Conservation (phyloP, 1,140 invertebrate genomes). For the Caenorhabditis remanei region DNA sequence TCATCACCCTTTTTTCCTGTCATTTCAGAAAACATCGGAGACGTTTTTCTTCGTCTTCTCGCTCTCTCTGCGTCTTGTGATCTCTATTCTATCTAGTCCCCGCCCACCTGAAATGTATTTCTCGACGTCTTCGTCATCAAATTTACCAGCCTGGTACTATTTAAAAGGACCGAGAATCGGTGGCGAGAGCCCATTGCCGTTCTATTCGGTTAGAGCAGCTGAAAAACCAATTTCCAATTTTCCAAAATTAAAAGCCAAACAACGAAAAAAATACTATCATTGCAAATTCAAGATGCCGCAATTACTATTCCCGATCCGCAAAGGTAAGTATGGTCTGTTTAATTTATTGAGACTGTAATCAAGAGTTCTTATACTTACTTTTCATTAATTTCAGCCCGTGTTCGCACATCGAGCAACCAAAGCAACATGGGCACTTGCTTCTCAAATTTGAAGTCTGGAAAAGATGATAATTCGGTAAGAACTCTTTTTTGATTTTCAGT, state of each 20-base stretch:
- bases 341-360: too few species aligned
- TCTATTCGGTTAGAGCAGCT: constrained; percentile 15
- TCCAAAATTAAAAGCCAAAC: constrained; percentile 29
- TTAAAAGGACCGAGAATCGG: constrained; percentile 33
- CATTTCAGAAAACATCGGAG: constrained; percentile 49
- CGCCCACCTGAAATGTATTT: constrained; percentile 51
- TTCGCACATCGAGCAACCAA: constrained; percentile 46
- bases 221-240: neutral
- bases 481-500: neutral
- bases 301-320: constrained; percentile 2
- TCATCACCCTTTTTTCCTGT: neutral
- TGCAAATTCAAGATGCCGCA: constrained; percentile 50
- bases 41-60: constrained; percentile 15
- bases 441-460: constrained; percentile 32
- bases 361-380: neutral
- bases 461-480: constrained; percentile 15
- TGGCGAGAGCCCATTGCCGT: constrained; percentile 26
- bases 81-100: neutral
- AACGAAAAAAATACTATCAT: neutral
- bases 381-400: constrained; percentile 34
- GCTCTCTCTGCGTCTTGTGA: constrained; percentile 31
- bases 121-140: constrained; percentile 49
- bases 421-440: constrained; percentile 36
- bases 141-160: constrained; percentile 52
- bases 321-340: neutral